A percentile compares a stretch with the other conserved stretches of the same genome.
phyloP scores from a whole-genome alignment of 2,113 vertebrate genomes.

The Danionella cerebrum region DNA sequence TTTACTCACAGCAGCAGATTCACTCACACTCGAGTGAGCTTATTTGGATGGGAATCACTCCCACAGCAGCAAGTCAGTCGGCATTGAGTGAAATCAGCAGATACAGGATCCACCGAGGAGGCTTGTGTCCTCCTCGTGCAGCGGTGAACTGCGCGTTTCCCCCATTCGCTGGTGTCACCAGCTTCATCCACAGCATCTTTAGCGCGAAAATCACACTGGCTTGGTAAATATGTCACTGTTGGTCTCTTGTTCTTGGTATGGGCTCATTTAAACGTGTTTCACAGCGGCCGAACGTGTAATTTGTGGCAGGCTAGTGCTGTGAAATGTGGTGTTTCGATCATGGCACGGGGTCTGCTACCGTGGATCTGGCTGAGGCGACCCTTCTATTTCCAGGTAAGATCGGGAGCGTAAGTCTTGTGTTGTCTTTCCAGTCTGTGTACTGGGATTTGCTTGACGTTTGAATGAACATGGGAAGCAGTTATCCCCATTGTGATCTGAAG shows the following conservation, averaged over 20 bases:
- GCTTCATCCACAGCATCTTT: not conserved
- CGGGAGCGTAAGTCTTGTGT: not conserved
- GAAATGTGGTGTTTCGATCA: slow-evolving; percentile 76
- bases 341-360: slow-evolving; percentile 79
- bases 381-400: slow-evolving; percentile 76
- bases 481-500: slow-evolving; percentile 6
- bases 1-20: no score
- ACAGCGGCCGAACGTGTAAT: not conserved
- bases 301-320: slow-evolving; percentile 53
- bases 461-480: not conserved
- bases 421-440: not conserved
- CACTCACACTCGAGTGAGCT: no score
- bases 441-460: not conserved
- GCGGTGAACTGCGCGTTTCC: no score
- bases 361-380: slow-evolving; percentile 76
- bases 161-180: no score
- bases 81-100: no score
- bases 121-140: no score
- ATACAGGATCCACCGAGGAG: no score
- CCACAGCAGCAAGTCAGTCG: no score
- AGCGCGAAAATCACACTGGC: slow-evolving; percentile 22
- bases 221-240: slow-evolving; percentile 9
- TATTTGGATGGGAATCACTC: no score
- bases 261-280: not conserved
- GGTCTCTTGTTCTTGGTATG: not conserved